Percentiles rank a stretch among this genome's conserved stretches.
Conservation (phyloP, 2,888 invertebrate genomes). For the Salpingus planirostris region DNA sequence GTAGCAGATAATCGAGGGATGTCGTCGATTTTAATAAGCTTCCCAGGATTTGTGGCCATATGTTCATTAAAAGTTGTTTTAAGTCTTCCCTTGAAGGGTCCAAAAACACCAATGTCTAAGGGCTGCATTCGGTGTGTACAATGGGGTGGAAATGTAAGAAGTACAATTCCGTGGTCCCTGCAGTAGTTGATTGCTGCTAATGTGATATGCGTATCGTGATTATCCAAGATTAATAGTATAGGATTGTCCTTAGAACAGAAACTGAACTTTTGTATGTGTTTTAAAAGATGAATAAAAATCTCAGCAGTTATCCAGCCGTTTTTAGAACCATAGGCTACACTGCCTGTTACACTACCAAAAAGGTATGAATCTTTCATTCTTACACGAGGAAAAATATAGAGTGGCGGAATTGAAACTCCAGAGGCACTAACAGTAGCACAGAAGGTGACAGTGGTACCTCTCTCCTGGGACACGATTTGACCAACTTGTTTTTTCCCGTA, state of each 20-base stretch:
- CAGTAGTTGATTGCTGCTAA: conserved; percentile 26
- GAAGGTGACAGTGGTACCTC: not conserved
- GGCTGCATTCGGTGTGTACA: conserved; percentile 30
- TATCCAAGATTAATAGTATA: not conserved
- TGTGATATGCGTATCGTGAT: conserved; percentile 17
- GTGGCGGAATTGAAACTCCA: not conserved
- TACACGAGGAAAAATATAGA: not conserved
- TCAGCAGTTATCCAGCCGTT: conserved; percentile 11
- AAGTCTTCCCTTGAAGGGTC: conserved; percentile 24
- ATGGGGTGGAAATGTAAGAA: conserved; percentile 31
- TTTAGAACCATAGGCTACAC: conserved; percentile 8
- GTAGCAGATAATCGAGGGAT: conserved; percentile 10
- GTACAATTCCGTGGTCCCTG: conserved; percentile 29
- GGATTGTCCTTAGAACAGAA: not conserved
- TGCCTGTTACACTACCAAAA: conserved; percentile 8
- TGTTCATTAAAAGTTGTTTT: conserved; percentile 14
- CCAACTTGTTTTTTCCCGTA: not conserved
- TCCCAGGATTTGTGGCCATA: conserved; percentile 19
- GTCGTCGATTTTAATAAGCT: conserved; percentile 17
- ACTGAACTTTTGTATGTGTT: conserved; percentile 17
- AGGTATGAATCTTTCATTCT: conserved; percentile 6
- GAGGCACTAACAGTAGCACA: not conserved
- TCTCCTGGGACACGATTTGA: not conserved
- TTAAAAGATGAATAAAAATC: conserved; percentile 21
- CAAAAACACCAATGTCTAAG: conserved; percentile 22